Conservation (phyloP, 1,140 invertebrate species). For the Drosophila tsacasi region DNA sequence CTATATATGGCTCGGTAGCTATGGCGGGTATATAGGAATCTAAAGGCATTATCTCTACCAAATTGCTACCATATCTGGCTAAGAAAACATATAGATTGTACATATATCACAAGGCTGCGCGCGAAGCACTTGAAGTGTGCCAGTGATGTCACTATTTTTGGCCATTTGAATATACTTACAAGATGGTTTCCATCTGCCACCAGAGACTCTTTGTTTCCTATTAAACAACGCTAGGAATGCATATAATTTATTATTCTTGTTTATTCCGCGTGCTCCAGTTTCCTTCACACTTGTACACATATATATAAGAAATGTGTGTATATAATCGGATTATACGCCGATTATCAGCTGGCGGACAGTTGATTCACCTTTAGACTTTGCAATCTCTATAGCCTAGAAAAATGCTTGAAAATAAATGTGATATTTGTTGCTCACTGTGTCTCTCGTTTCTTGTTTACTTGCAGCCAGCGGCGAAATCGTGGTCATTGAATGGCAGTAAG, state of each 20-base stretch:
- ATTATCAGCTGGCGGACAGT: slow-evolving; percentile 60
- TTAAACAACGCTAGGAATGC: slow-evolving; percentile 46
- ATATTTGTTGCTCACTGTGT: slow-evolving; percentile 9
- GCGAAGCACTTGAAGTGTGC: slow-evolving; percentile 38
- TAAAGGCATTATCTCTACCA: slow-evolving; percentile 27
- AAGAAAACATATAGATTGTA: slow-evolving; percentile 30
- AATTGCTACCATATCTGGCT: slow-evolving; percentile 39
- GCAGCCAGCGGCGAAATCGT: slow-evolving; percentile 46
- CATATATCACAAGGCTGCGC: slow-evolving; percentile 13
- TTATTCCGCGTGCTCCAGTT: slow-evolving; percentile 51
- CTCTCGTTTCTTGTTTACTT: slow-evolving; percentile 42
- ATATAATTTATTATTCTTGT: slow-evolving; percentile 25
- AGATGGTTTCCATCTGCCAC: slow-evolving; percentile 49
- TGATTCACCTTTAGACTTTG: slow-evolving; percentile 79
- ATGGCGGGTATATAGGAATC: slow-evolving; percentile 7
- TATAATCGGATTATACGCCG: slow-evolving; percentile 38
- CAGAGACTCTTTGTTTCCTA: slow-evolving; percentile 2
- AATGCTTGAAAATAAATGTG: slow-evolving; percentile 23
- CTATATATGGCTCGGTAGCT: slow-evolving; percentile 36
- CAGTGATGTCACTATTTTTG: slow-evolving; percentile 38
- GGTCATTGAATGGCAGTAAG: slow-evolving; percentile 52
- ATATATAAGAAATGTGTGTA: neutral
- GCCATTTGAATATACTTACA: slow-evolving; percentile 21
- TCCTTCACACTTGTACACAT: slow-evolving; percentile 22
- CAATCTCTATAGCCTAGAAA: slow-evolving; percentile 42